A percentile compares a stretch with the other conserved stretches of the same genome.
These are phyloP conservation scores for Acrobasis consociella DNA, from an alignment of 2,888 invertebrate species.

Conservation along the genomic window DNA sequence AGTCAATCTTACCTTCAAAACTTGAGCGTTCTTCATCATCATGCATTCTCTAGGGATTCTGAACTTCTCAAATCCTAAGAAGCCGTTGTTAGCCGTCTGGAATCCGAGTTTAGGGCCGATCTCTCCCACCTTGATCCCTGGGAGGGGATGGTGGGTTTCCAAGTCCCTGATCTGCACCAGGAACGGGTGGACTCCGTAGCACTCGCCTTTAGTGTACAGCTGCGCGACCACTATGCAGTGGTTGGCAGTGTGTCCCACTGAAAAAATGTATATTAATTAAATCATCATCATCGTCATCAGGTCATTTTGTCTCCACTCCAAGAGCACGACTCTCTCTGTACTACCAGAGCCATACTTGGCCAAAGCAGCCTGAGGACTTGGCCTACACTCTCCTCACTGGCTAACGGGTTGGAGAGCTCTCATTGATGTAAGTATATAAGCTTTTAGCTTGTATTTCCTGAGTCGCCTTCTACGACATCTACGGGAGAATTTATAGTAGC, in stretches of 20 bases:
- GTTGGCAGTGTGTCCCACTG: constrained; percentile 95
- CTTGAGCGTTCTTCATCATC: constrained; percentile 96
- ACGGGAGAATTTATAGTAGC: too few species aligned
- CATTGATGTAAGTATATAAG: too few species aligned
- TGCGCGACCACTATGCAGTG: constrained; percentile 95
- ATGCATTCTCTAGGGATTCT: constrained; percentile 93
- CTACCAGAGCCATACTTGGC: too few species aligned
- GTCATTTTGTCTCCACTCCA: too few species aligned
- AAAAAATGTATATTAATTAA: constrained; percentile 30
- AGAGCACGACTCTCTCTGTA: too few species aligned
- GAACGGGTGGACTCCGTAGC: constrained; percentile 94
- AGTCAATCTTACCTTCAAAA: constrained; percentile 72
- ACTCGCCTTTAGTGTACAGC: constrained; percentile 88
- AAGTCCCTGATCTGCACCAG: constrained; percentile 93
- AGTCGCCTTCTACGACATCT: too few species aligned
- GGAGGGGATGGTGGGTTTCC: constrained; percentile 91
- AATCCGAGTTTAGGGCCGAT: constrained; percentile 96
- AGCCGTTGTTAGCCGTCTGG: constrained; percentile 95
- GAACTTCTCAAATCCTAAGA: constrained; percentile 91
- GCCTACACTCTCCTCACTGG: too few species aligned
- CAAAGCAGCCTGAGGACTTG: too few species aligned
- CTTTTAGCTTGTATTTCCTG: too few species aligned
- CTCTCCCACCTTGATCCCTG: constrained; percentile 94
- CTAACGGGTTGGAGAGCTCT: too few species aligned
- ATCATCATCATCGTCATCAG: too few species aligned